phyloP scores from a whole-genome alignment of 2,888 invertebrate genomes.

The Cryptus armator region DNA sequence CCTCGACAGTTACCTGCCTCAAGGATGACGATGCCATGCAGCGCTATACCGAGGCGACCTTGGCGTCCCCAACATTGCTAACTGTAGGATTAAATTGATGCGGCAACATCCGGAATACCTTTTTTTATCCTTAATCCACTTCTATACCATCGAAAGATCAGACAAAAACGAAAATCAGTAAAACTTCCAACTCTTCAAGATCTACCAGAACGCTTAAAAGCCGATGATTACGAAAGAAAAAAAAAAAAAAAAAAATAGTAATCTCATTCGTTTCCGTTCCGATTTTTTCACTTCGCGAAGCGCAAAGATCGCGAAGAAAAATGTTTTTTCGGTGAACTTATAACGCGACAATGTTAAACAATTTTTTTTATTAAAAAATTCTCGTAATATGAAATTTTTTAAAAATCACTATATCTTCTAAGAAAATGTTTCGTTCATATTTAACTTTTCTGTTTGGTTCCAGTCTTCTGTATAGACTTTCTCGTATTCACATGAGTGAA shows the following conservation, averaged over 20 bases:
- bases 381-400: neutral
- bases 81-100: constrained; percentile 1
- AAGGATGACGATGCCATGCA: constrained; percentile 43
- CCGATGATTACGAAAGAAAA: no score
- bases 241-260: no score
- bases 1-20: constrained; percentile 49
- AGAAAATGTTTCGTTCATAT: neutral
- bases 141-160: neutral
- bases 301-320: no score
- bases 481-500: neutral
- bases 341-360: no score
- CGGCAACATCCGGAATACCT: neutral
- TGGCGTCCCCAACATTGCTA: constrained; percentile 8
- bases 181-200: no score
- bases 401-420: neutral
- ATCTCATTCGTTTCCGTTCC: no score
- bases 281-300: no score
- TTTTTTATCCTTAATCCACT: neutral
- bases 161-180: no score
- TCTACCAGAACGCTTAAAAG: no score
- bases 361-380: neutral
- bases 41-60: constrained; percentile 19
- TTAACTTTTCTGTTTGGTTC: neutral
- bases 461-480: neutral
- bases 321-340: no score